phyloP scores from a whole-genome alignment of 1,140 invertebrate genomes.

The Euborellia annulipes region DNA sequence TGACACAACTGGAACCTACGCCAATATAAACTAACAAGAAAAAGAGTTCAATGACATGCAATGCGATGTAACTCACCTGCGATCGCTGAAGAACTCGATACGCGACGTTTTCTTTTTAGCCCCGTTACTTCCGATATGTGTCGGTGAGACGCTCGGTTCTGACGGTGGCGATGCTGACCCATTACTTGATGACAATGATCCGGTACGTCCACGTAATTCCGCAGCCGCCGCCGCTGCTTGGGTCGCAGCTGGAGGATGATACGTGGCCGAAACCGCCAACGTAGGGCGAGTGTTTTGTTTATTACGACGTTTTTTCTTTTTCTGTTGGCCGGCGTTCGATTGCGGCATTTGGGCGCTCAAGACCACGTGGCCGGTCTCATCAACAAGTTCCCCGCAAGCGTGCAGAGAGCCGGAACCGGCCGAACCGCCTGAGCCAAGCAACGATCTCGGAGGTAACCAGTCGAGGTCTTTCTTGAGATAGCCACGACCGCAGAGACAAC shows the following conservation, averaged over 20 bases:
- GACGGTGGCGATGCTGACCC: conserved; percentile 51
- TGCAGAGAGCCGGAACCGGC: background rate
- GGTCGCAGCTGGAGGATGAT: conserved; percentile 21
- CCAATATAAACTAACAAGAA: no score
- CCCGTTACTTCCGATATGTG: conserved; percentile 35
- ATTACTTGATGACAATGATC: conserved; percentile 45
- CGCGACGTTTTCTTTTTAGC: conserved; percentile 50
- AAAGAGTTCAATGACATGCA: no score
- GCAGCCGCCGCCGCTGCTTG: conserved; percentile 12
- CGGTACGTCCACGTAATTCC: conserved; percentile 28
- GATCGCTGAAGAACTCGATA: conserved; percentile 63
- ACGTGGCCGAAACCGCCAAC: conserved; percentile 30
- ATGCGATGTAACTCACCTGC: conserved; percentile 52
- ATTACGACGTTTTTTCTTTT: conserved; percentile 57
- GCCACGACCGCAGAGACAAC: conserved; percentile 72
- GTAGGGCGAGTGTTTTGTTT: conserved; percentile 43
- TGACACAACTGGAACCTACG: no score
- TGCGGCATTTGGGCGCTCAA: conserved; percentile 11
- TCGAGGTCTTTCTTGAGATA: conserved; percentile 89
- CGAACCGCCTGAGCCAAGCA: conserved; percentile 5
- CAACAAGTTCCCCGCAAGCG: no score
- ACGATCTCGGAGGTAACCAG: conserved; percentile 56
- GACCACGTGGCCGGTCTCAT: background rate
- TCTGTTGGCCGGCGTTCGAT: conserved; percentile 36
- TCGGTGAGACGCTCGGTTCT: conserved; percentile 52